Evolutionary conservation across 2,113 vertebrate species (phyloP).

Genomic region (Genyomyrus donnyi): DNA sequence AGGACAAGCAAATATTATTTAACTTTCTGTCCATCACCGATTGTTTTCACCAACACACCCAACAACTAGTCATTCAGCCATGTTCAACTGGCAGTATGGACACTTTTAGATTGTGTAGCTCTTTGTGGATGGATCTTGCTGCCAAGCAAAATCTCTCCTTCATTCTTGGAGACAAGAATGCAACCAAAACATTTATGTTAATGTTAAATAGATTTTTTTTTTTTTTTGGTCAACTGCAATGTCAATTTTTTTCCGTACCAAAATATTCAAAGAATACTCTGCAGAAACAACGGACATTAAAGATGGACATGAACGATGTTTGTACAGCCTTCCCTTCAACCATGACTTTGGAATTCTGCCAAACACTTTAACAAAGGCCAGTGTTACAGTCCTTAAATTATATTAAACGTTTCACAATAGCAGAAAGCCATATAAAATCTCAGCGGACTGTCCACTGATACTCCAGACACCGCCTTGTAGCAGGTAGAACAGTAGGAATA

Average conservation of each 20-base stretch:
- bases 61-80: constrained; percentile 24
- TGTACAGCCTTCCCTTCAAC: not conserved
- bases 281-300: not conserved
- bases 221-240: not conserved
- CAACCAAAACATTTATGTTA: constrained; percentile 1
- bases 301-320: not conserved
- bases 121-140: not conserved
- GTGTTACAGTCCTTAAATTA: not conserved
- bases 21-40: constrained; percentile 31
- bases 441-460: not conserved
- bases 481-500: constrained; percentile 4
- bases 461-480: not conserved
- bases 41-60: constrained; percentile 44
- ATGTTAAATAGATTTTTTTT: not conserved
- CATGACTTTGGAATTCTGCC: not conserved
- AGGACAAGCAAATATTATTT: constrained; percentile 37
- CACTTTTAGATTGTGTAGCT: constrained; percentile 32
- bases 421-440: not conserved
- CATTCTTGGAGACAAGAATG: constrained; percentile 34
- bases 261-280: not conserved
- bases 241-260: not conserved
- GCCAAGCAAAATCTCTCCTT: constrained; percentile 37
- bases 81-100: constrained; percentile 27
- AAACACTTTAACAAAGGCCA: not conserved
- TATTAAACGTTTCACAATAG: not conserved